Conservation (phyloP, 1,140 invertebrate genomes). For the Acyrthosiphon pisum region DNA sequence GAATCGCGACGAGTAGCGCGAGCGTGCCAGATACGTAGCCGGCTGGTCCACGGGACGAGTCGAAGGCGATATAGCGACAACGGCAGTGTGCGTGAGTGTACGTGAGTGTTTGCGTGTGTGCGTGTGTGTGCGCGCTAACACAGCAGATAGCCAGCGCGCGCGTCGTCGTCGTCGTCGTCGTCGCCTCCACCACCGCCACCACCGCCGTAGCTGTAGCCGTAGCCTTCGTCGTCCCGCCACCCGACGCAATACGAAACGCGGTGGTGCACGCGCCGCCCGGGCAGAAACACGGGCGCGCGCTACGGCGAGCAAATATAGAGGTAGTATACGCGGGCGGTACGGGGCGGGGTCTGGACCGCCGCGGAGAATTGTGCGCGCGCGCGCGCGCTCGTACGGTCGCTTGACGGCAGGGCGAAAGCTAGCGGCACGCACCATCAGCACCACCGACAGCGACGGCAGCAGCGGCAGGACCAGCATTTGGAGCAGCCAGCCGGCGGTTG, state of each 20-base stretch:
- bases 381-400: background rate
- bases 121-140: background rate
- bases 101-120: background rate
- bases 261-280: constrained; percentile 22
- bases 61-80: background rate
- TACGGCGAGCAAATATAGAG: background rate
- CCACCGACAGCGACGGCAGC: background rate
- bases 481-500: constrained; percentile 4
- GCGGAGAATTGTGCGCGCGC: background rate
- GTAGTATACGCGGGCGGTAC: background rate
- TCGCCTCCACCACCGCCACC: too few species aligned
- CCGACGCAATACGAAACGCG: background rate
- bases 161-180: background rate
- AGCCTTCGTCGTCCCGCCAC: too few species aligned
- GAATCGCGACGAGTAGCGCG: background rate
- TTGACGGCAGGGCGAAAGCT: background rate
- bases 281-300: background rate
- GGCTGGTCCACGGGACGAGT: background rate
- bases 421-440: background rate
- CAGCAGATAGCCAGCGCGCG: constrained; percentile 15
- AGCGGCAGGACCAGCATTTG: constrained; percentile 15
- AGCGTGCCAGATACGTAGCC: background rate
- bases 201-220: too few species aligned
- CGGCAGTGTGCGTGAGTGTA: background rate
- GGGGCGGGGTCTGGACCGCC: background rate